Evolutionary conservation across 2,888 invertebrate genomes (phyloP).

Genomic region (Euproctis similis): DNA sequence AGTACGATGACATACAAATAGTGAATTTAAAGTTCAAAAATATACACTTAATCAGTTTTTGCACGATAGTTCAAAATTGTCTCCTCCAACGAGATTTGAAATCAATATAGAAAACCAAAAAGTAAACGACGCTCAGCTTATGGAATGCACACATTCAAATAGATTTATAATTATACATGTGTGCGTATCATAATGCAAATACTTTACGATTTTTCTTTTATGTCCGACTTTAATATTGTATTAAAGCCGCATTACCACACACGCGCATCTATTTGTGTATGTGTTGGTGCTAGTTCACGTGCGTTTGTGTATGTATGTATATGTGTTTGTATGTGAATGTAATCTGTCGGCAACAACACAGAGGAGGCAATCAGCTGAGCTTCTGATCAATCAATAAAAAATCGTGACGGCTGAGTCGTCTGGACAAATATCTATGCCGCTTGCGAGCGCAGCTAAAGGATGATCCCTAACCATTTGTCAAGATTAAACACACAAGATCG

Average conservation of each 20-base stretch:
- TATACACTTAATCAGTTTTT: too few species aligned
- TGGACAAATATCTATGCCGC: slow-evolving; percentile 56
- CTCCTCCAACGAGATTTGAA: too few species aligned
- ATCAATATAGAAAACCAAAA: too few species aligned
- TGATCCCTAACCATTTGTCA: slow-evolving; percentile 72
- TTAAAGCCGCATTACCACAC: slow-evolving; percentile 20
- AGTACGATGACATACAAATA: too few species aligned
- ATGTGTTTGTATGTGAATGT: slow-evolving; percentile 31
- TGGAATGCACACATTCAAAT: too few species aligned
- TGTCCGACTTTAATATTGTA: slow-evolving; percentile 48
- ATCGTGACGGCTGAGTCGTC: slow-evolving; percentile 53
- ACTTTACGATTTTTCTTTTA: slow-evolving; percentile 53
- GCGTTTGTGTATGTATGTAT: slow-evolving; percentile 29
- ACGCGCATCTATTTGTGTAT: slow-evolving; percentile 2
- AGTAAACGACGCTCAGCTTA: too few species aligned
- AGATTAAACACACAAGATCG: slow-evolving; percentile 59
- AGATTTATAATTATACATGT: slow-evolving; percentile 23
- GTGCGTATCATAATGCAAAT: slow-evolving; percentile 54
- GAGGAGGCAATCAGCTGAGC: slow-evolving; percentile 71
- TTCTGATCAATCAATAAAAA: slow-evolving; percentile 72
- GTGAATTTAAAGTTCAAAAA: too few species aligned
- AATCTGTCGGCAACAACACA: slow-evolving; percentile 71
- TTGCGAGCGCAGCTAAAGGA: slow-evolving; percentile 43
- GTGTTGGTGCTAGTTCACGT: slow-evolving; percentile 11
- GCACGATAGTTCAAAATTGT: too few species aligned